Evolutionary conservation across 2,888 invertebrate genomes (phyloP), one percentile per base, ranked within the genome.

Genomic region (Pandemis cinnamomeana): DNA sequence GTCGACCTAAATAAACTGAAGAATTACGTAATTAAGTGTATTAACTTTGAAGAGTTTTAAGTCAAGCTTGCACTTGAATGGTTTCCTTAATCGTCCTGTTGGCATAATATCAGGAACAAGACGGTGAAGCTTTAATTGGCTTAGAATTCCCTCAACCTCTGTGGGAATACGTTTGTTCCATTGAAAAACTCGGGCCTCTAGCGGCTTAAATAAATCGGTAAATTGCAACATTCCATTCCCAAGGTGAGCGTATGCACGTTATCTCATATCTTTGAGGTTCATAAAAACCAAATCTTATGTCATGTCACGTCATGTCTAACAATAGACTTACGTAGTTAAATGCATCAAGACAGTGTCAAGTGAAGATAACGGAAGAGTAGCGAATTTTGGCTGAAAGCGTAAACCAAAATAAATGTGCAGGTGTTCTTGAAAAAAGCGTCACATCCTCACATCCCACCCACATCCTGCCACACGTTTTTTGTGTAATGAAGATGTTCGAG

Each of bases 151-250:
- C 77, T 77, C 71, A 74, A 76, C 75, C 67, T 73, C 71, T 75
- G 76, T 41, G 48, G 58, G 55, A 62, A 64, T 48, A 46, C 41
- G 13, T 71, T 71, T 58, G 67, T 68, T 67, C 20, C 36, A 62
- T 66, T 41, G 15, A 44, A 64, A 58, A 67, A 58, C 13, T 15
- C 42, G 48, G 67, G 71, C 74, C 70, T 74, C 77, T 80, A 77
- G 76, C 80, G 79, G 76, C 77, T 80, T 80, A 77, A 80, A 77
- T 81, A 79, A 82, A 80, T 84, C 83, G 76, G 84, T 81, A 82
- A 86, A 85, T 84, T 83, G 84, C 85, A 82, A 86, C 92, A 92
- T 92, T 92, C 92, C 90, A 84, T 86, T 89, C 83, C 83, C 92
- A 93, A 93, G 92, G 92, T 90, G 87, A 92, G 79, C 86, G 67